A percentile compares a stretch with the other conserved stretches of the same genome.
Conservation (phyloP, 2,113 vertebrate species). For the Rhinoptilus africanus region DNA sequence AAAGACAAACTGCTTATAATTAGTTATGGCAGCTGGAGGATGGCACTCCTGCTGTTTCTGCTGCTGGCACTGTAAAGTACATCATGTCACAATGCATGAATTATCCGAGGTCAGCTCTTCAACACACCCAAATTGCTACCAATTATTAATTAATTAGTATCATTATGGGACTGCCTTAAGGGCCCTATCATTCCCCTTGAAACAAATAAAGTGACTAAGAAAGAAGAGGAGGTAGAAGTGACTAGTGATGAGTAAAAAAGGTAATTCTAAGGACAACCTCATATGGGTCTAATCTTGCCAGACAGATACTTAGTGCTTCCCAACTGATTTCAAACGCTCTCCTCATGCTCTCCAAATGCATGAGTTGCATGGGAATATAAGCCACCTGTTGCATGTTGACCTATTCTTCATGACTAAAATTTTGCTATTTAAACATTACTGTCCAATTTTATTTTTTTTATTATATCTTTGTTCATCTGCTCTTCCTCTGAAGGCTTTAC, state of each 20-base stretch:
- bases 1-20: slow-evolving; percentile 63
- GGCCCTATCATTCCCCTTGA: background rate
- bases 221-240: background rate
- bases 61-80: slow-evolving; percentile 61
- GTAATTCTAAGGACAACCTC: background rate
- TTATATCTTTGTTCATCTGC: background rate
- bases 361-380: background rate
- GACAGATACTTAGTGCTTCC: background rate
- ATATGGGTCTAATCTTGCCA: background rate
- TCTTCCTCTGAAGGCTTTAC: background rate
- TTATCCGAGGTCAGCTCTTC: slow-evolving; percentile 54
- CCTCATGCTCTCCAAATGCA: background rate
- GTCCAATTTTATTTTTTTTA: background rate
- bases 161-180: slow-evolving; percentile 31
- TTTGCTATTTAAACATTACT: background rate
- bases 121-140: slow-evolving; percentile 43
- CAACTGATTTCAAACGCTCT: background rate
- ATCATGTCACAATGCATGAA: slow-evolving; percentile 51
- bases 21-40: slow-evolving; percentile 66
- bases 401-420: background rate
- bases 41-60: slow-evolving; percentile 64
- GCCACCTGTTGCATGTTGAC: background rate
- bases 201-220: slow-evolving; percentile 18
- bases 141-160: slow-evolving; percentile 67
- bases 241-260: background rate